Base-by-base conservation (phyloP, 2,797 vertebrate species). In the Lemur catta region DNA sequence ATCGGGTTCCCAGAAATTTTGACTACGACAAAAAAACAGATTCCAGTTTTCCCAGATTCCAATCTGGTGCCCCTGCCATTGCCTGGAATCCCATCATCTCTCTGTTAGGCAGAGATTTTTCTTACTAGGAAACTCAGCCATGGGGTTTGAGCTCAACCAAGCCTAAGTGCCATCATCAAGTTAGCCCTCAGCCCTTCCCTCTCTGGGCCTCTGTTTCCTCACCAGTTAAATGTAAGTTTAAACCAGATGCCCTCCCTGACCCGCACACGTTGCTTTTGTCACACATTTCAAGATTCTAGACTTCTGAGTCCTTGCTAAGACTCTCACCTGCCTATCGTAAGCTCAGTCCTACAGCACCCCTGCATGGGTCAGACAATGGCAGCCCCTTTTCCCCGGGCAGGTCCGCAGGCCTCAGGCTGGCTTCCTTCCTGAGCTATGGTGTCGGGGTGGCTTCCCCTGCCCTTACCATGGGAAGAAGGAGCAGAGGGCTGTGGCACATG, bases 91-190 rank as follows among this genome's bases (percentile, higher is more conserved):
- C 78, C 14, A 6, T 24, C 38, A 3, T 13, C 72, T 43, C 67
- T 59, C 55, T 50, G 13, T 46, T 30, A 17, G 12, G 65, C n/a
- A 57, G 76, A 43, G 69, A 26, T 38, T 80, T 90, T 87, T 85
- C 38, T 88, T 20, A 15, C 22, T 8, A 57, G 52, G 74, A 92
- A 81, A 43, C 33, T 74, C 33, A 50, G 28, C 61, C 38, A 26
- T 11, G 13, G 22, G n/a, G 24, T 17, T 67, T 13, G 11, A 46
- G n/a, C 48, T 84, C 75, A 17, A 13, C 26, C 63, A 76, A 20
- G 81, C 9, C 18, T n/a, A 5, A 55, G 6, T 2, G 1, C 57
- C 7, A 7, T 87, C n/a, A 2, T n/a, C 46, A 12, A 2, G 1
- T 24, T 22, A 28, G 41, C n/a, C 43, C 35, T 46, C 2, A 4